phyloP scores from a whole-genome alignment of 1,140 invertebrate genomes.

The Rhopalosiphum maidis region DNA sequence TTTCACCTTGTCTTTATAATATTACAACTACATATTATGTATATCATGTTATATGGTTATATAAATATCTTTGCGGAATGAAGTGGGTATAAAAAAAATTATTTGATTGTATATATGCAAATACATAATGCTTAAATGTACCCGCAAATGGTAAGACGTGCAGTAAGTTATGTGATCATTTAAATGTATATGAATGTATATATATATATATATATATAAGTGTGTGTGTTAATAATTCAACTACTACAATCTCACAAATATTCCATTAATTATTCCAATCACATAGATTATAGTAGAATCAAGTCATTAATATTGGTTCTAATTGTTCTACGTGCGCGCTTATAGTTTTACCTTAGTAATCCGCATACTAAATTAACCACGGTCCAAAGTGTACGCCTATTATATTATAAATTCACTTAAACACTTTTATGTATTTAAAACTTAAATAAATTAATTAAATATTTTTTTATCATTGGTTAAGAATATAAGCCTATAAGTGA shows the following conservation, averaged over 20 bases:
- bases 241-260: not conserved
- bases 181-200: not conserved
- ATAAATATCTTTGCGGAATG: no score
- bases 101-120: no score
- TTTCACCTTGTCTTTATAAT: no score
- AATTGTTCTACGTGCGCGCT: not conserved
- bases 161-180: not conserved
- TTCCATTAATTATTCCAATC: not conserved
- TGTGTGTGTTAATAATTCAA: not conserved
- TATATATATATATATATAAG: not conserved
- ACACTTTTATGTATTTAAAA: not conserved
- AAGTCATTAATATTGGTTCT: not conserved
- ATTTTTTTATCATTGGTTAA: not conserved
- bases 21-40: no score
- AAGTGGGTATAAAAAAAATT: no score
- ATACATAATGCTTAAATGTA: no score
- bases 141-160: no score
- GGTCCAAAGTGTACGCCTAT: not conserved
- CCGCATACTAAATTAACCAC: not conserved
- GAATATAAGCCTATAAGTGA: not conserved
- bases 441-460: not conserved
- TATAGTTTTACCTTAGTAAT: conserved; percentile 5
- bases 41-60: no score
- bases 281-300: not conserved
- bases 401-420: conserved; percentile 18